phyloP scores from a whole-genome alignment of 2,797 vertebrate species.

The Arctocebus calabarensis region DNA sequence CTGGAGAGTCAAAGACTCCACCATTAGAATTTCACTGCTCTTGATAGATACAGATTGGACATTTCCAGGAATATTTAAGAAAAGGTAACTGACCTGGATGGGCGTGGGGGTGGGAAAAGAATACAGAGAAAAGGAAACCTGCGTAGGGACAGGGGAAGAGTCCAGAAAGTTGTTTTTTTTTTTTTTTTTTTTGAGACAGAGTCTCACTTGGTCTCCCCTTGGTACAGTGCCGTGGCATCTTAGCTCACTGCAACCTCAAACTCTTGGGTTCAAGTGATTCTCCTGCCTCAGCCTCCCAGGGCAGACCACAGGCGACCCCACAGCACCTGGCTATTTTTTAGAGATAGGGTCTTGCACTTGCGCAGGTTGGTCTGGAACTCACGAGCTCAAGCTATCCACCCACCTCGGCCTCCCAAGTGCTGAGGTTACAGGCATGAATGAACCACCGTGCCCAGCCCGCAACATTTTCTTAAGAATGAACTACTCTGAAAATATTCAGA shows the following conservation, averaged over 20 bases:
- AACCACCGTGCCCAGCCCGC: neutral
- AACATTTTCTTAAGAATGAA: conserved; percentile 48
- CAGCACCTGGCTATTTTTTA: no score
- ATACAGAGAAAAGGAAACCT: neutral
- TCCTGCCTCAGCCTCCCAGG: no score
- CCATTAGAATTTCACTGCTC: conserved; percentile 36
- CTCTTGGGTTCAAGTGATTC: no score
- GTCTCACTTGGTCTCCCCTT: no score
- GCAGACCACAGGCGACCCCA: no score
- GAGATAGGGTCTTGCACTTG: no score
- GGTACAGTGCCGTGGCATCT: no score
- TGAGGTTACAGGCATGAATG: no score
- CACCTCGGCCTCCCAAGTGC: no score
- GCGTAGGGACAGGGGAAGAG: neutral
- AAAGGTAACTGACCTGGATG: neutral
- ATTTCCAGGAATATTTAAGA: conserved; percentile 44
- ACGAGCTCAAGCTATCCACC: no score
- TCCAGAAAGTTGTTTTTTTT: neutral
- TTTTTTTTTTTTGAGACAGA: neutral
- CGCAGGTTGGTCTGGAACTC: no score
- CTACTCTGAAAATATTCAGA: conserved; percentile 29
- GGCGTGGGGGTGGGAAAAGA: neutral
- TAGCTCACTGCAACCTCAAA: no score
- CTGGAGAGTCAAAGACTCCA: neutral
- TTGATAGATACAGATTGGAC: neutral